These are phyloP conservation scores for Oryzias dopingdopingensis DNA, from an alignment of 2,797 vertebrate genomes.

Conservation along the genomic window DNA sequence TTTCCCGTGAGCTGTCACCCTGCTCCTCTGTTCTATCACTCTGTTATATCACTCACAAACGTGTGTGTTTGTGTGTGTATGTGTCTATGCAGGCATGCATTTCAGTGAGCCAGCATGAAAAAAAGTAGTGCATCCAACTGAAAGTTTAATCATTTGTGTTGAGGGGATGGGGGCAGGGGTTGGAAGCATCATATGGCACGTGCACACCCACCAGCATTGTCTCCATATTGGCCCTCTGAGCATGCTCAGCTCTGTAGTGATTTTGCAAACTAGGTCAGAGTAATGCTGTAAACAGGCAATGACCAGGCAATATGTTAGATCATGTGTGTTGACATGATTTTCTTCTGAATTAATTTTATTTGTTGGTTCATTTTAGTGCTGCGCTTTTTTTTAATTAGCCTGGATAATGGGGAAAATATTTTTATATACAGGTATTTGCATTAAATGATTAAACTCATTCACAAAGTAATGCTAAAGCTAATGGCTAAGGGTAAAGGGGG, in stretches of 20 bases:
- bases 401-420: too few relatives aligned
- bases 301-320: constrained; percentile 4
- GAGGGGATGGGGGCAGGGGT: constrained; percentile 37
- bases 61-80: constrained; percentile 29
- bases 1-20: constrained; percentile 51
- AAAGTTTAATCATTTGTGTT: constrained; percentile 58
- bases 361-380: too few relatives aligned
- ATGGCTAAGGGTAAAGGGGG: too few relatives aligned
- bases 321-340: too few relatives aligned
- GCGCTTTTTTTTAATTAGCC: too few relatives aligned
- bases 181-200: constrained; percentile 38
- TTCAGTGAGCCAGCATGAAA: constrained; percentile 19
- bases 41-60: constrained; percentile 41
- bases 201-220: constrained; percentile 30
- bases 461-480: too few relatives aligned
- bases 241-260: constrained; percentile 2
- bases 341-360: too few relatives aligned
- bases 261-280: constrained; percentile 37
- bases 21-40: constrained; percentile 26
- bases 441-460: too few relatives aligned
- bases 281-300: constrained; percentile 11
- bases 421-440: too few relatives aligned
- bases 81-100: constrained; percentile 14
- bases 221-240: constrained; percentile 10
- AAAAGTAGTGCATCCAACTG: constrained; percentile 40